Evolutionary conservation across 1,140 invertebrate genomes (phyloP), one percentile per base, ranked within the genome.

Genomic region (Trichomalopsis sarcophagae): DNA sequence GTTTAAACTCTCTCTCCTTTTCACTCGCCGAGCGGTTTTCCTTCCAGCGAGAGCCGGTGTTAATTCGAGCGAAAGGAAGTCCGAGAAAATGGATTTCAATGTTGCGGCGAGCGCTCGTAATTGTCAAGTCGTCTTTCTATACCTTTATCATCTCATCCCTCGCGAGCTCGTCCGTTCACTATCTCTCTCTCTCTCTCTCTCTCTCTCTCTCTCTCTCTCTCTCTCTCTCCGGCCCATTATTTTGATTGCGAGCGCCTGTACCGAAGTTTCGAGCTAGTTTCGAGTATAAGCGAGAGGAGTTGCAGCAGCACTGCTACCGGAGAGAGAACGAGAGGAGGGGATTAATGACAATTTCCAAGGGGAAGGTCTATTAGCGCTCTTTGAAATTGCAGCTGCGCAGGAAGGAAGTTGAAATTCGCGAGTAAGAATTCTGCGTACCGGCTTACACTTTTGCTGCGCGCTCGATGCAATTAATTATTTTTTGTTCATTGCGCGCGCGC

Each of bases 31-130:
- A 50, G 47, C 21, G 47, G 21, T 27, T 78, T 50, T 27, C 76
- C 14, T 27, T 23, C 21, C 40, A 21, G 14, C 14, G 27, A 36
- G 33, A 36, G 33, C 33, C n/a, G 44, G 27, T n/a, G 44, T 80
- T 73, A 79, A 79, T 73, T 75, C 27, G 11, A 47, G 36, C 21
- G 62, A 55, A 40, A 71, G 2, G 13, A 82, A 83, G 76, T 86
- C 79, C 62, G 62, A 82, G 84, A 83, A 87, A 87, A 87, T 87
- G 84, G 66, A 87, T 88, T 88, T 84, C 21, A 85, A 86, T 87
- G 86, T 82, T 81, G 79, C 74, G 78, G 44, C 68, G 83, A 68
- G 30, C 21, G 50, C 74, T 69, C 69, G 23, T 74, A 74, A 84
- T 80, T 84, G 69, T 79, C 62, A 74, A 80, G 78, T 62, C 50